These are phyloP conservation scores for Chloromyia formosa DNA, from an alignment of 2,888 invertebrate genomes.

Conservation along the genomic window DNA sequence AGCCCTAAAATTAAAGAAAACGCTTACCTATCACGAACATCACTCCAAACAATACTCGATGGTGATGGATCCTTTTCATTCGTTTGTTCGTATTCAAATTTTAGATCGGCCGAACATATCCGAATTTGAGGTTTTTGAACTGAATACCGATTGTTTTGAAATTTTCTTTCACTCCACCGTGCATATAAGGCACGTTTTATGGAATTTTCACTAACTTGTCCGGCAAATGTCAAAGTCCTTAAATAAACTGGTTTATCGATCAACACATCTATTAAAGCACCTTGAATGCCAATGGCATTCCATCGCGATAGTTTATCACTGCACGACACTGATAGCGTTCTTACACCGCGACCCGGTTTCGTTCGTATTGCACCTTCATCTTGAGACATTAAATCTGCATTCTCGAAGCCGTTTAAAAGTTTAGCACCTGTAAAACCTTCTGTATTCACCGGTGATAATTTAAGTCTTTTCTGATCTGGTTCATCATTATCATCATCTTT, in stretches of 20 bases:
- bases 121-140: slow-evolving; percentile 56
- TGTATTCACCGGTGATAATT: slow-evolving; percentile 51
- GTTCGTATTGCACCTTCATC: slow-evolving; percentile 77
- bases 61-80: slow-evolving; percentile 67
- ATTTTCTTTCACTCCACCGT: slow-evolving; percentile 57
- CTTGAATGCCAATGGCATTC: slow-evolving; percentile 87
- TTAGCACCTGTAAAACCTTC: slow-evolving; percentile 83
- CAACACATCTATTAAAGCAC: slow-evolving; percentile 77
- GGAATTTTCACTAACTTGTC: slow-evolving; percentile 69
- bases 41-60: slow-evolving; percentile 71
- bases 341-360: slow-evolving; percentile 91
- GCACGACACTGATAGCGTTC: slow-evolving; percentile 89
- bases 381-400: slow-evolving; percentile 71
- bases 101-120: slow-evolving; percentile 45
- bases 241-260: slow-evolving; percentile 75
- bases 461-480: slow-evolving; percentile 51
- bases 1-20: slow-evolving; percentile 54
- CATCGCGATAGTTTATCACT: slow-evolving; percentile 94
- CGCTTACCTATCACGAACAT: slow-evolving; percentile 63
- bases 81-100: slow-evolving; percentile 64
- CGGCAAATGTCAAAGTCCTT: slow-evolving; percentile 75
- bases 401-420: slow-evolving; percentile 67
- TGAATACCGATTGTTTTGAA: slow-evolving; percentile 51
- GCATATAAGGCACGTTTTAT: slow-evolving; percentile 68
- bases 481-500: slow-evolving; percentile 53